Base-by-base conservation (phyloP, 2,888 invertebrate genomes). In the Pseudococcus jackbeardsleyi region DNA sequence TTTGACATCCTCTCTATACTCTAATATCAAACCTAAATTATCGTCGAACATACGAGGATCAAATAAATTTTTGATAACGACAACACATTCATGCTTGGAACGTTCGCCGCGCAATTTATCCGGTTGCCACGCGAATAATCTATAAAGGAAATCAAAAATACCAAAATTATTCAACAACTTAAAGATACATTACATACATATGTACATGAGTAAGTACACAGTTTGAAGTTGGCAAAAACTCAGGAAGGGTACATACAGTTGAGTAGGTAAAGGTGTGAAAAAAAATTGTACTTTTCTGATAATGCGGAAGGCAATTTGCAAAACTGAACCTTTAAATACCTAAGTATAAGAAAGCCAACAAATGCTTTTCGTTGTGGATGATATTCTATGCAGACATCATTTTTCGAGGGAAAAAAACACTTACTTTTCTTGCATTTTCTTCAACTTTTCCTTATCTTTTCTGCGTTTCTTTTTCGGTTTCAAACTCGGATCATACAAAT, bases 51-150 rank as follows among this genome's bases (percentile, higher is more conserved):
- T 95, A 89, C 95, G 93, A 0, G 97, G 96, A 89, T 95, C 94
- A 92, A 99, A 99, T 88, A 98, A 93, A 92, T 99, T 98, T 91
- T 97, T 98, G 12, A 99, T 94, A 85, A 99, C 96, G 0, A 99
- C 98, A 85, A 96, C 94, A 91, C 95, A 95, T 91, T 99, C 99
- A 91, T 96, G 95, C 91, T 97, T 97, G 0, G 95, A 94, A 86
- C 98, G 93, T 91, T 97, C 96, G 0, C 97, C 97, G 50, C 95
- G 93, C 91, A 96, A 93, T 91, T 96, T 97, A 90, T 99, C 99
- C 0, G 99, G 98, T 89, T 97, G 93, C 99, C 99, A 99, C 91
- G 98, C 98, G 91, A 99, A 97, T 85, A 99, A 92, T 91, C 95
- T 95, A 90, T 19, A 91, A 72, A 72, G 33, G 0, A 90, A 89